These are phyloP conservation scores for Eudyptes chrysolophus DNA, from an alignment of 2,113 vertebrate genomes.

Conservation along the genomic window DNA sequence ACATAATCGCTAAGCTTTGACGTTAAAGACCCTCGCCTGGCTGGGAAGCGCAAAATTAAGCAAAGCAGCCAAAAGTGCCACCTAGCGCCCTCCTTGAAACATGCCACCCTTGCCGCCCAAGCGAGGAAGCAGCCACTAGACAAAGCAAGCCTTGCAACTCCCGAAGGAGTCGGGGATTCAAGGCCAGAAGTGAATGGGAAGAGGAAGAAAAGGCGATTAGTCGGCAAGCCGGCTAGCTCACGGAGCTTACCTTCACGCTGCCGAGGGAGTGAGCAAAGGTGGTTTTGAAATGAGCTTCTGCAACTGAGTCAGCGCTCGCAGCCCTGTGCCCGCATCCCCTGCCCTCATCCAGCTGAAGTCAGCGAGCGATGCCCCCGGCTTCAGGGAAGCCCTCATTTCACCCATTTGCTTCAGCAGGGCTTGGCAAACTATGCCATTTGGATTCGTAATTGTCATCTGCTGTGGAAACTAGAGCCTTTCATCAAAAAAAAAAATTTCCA, in stretches of 20 bases:
- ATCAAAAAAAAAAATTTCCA: neutral
- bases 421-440: neutral
- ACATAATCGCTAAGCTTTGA: neutral
- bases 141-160: neutral
- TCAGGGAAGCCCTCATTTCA: accelerated
- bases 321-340: neutral
- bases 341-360: accelerated
- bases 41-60: no score
- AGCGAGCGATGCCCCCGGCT: accelerated
- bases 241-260: accelerated
- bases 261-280: accelerated
- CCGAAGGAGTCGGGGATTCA: neutral
- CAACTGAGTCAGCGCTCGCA: neutral
- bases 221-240: accelerated
- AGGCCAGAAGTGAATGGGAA: neutral
- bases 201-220: neutral
- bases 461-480: neutral
- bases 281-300: neutral
- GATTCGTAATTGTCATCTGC: neutral
- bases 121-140: neutral
- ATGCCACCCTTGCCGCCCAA: no score
- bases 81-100: neutral
- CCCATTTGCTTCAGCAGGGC: neutral
- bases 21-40: no score
- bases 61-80: constrained; percentile 33